A percentile compares a stretch with the other conserved stretches of the same genome.
phyloP scores from a whole-genome alignment of 2,888 invertebrate genomes.

The Sarcophaga subvicina region DNA sequence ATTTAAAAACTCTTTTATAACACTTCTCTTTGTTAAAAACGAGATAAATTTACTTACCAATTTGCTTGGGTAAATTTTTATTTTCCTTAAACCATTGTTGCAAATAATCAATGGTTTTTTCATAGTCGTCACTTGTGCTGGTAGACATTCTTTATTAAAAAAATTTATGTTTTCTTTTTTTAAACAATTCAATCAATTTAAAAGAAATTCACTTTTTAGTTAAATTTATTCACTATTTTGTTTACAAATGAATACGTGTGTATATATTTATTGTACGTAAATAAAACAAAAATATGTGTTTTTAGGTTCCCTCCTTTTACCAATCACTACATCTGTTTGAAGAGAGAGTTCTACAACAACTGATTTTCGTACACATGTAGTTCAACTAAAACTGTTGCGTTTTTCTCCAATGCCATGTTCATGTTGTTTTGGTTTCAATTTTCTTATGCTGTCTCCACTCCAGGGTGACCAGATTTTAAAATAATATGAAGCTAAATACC shows the following conservation, averaged over 20 bases:
- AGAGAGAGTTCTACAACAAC: conserved; percentile 26
- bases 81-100: conserved; percentile 75
- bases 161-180: not conserved
- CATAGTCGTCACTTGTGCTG: conserved; percentile 63
- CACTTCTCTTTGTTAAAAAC: no score
- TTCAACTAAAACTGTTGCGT: conserved; percentile 48
- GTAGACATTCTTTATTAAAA: conserved; percentile 24
- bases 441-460: not conserved
- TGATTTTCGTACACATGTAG: conserved; percentile 1
- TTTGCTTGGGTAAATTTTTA: conserved; percentile 75
- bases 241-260: not conserved
- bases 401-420: conserved; percentile 32
- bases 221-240: conserved; percentile 13
- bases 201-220: not conserved
- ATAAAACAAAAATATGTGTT: not conserved
- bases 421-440: conserved; percentile 9
- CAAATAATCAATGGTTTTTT: conserved; percentile 74
- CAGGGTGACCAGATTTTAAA: no score
- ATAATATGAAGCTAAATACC: no score
- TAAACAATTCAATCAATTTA: not conserved
- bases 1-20: no score
- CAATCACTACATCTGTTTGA: not conserved
- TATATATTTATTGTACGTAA: not conserved
- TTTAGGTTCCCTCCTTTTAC: not conserved
- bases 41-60: conserved; percentile 69